Conservation (phyloP, 2,797 vertebrate genomes). For the Micropoecilia bifurca region DNA sequence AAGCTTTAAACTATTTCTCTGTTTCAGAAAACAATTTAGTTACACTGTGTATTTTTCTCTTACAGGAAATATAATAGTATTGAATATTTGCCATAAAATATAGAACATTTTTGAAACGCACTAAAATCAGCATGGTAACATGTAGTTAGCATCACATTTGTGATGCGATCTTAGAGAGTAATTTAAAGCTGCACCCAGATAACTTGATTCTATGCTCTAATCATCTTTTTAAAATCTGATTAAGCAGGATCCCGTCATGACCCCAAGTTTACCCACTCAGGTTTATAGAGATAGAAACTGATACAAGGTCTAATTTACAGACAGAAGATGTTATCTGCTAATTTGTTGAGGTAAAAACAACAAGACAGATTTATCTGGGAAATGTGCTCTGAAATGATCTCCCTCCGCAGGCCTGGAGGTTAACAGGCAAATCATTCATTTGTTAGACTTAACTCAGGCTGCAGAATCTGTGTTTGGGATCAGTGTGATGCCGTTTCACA, state of each 20-base stretch:
- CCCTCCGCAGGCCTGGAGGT: background rate
- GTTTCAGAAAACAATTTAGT: background rate
- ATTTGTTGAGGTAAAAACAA: background rate
- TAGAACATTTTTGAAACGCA: background rate
- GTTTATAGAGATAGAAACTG: background rate
- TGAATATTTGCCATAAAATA: background rate
- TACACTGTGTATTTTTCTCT: background rate
- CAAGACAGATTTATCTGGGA: slow-evolving; percentile 3
- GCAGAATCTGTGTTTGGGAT: background rate
- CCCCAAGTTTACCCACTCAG: background rate
- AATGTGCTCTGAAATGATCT: background rate
- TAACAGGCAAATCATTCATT: background rate
- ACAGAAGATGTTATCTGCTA: slow-evolving; percentile 1
- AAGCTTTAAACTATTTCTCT: too few species aligned
- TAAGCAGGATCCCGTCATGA: background rate
- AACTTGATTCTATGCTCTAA: background rate
- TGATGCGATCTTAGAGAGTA: too few species aligned
- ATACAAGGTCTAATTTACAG: background rate
- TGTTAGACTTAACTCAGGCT: background rate
- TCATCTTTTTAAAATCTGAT: background rate
- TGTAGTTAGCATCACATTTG: background rate
- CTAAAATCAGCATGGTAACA: background rate
- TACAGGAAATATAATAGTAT: background rate
- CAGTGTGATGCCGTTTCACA: background rate
- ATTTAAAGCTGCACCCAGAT: background rate